A percentile compares a stretch with the other conserved stretches of the same genome.
Evolutionary conservation across 2,797 vertebrate genomes (phyloP).

Genomic region (Sebastes iracundus): DNA sequence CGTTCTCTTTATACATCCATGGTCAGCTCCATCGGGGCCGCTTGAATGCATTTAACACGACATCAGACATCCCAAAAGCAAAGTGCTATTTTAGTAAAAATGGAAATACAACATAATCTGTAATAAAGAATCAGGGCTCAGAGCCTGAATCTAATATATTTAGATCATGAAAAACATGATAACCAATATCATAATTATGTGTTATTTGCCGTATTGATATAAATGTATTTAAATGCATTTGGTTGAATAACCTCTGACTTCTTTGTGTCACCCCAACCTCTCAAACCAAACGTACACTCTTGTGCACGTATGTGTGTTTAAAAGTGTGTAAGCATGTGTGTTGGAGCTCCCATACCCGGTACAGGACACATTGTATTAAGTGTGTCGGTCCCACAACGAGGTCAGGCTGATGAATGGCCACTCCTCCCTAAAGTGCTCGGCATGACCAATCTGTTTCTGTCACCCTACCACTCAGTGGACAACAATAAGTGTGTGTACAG

Average conservation of each 20-base stretch:
- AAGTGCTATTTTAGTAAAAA: no score
- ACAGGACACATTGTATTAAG: conserved; percentile 36
- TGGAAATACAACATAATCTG: no score
- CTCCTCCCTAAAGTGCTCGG: conserved; percentile 36
- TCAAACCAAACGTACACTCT: neutral
- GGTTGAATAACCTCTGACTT: neutral
- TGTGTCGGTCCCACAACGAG: conserved; percentile 63
- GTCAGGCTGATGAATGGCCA: conserved; percentile 78
- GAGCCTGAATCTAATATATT: no score
- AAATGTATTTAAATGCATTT: neutral
- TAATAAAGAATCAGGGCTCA: no score
- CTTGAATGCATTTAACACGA: no score
- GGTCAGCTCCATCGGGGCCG: no score
- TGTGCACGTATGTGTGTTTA: neutral
- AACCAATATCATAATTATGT: neutral
- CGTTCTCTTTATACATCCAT: no score
- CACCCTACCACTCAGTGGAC: conserved; percentile 24
- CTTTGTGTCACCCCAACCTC: neutral
- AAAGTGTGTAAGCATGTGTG: neutral
- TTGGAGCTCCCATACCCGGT: neutral
- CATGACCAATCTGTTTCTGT: conserved; percentile 54
- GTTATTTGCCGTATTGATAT: neutral
- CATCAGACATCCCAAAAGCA: no score
- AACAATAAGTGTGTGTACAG: neutral
- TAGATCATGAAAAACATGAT: neutral